These are phyloP conservation scores for Leptodirus hochenwartii DNA, from an alignment of 2,888 invertebrate genomes.

Conservation along the genomic window DNA sequence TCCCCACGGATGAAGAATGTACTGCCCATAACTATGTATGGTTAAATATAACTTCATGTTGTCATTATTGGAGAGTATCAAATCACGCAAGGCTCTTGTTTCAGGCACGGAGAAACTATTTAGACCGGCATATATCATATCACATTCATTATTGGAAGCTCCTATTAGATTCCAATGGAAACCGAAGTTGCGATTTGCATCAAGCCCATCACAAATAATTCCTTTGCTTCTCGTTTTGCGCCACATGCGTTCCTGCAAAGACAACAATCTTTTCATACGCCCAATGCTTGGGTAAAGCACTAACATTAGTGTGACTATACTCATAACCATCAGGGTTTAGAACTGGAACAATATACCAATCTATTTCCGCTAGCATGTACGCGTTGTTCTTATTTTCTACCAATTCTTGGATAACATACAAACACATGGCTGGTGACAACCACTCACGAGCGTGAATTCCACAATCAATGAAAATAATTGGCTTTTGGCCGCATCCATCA, in stretches of 20 bases:
- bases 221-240: conserved; percentile 15
- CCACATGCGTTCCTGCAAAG: conserved; percentile 16
- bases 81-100: conserved; percentile 35
- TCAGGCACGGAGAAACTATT: conserved; percentile 31
- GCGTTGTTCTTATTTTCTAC: conserved; percentile 22
- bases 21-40: conserved; percentile 55
- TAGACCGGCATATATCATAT: conserved; percentile 29
- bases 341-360: conserved; percentile 31
- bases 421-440: conserved; percentile 39
- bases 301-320: conserved; percentile 22
- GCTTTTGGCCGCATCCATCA: conserved; percentile 28
- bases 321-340: conserved; percentile 37
- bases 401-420: conserved; percentile 38
- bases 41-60: conserved; percentile 45
- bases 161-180: conserved; percentile 41
- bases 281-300: no score
- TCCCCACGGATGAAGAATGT: conserved; percentile 49
- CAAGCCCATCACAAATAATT: conserved; percentile 14
- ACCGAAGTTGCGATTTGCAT: conserved; percentile 32
- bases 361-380: conserved; percentile 24
- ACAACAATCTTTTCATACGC: no score
- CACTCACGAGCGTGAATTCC: conserved; percentile 49
- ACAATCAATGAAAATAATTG: conserved; percentile 34
- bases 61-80: conserved; percentile 36
- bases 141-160: conserved; percentile 23